phyloP scores from a whole-genome alignment of 2,113 vertebrate genomes.

The Xenopus tropicalis region DNA sequence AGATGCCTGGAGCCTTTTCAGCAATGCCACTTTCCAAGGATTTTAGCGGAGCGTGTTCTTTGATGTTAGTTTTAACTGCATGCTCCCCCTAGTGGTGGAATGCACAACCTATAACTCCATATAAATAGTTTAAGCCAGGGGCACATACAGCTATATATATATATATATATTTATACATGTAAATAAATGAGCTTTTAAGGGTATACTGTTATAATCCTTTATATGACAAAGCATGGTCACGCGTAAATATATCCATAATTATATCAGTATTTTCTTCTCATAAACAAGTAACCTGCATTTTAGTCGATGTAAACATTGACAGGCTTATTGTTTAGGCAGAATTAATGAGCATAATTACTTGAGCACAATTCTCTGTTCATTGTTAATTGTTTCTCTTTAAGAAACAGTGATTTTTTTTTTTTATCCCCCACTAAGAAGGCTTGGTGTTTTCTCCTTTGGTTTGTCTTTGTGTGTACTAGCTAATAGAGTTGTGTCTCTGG shows the following conservation, averaged over 20 bases:
- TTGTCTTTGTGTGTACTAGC: constrained; percentile 58
- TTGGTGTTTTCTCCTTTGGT: constrained; percentile 47
- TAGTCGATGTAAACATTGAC: neutral
- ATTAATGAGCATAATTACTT: neutral
- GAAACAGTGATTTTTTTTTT: neutral
- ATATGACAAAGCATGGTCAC: too few species aligned
- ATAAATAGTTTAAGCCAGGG: too few species aligned
- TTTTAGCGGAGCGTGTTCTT: too few species aligned
- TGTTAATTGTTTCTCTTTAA: constrained; percentile 3
- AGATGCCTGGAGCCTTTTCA: too few species aligned
- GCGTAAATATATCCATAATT: neutral
- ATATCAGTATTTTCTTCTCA: neutral
- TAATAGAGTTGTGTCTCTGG: constrained; percentile 69
- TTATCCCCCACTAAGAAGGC: neutral
- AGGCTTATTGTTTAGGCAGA: neutral
- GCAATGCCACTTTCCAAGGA: too few species aligned
- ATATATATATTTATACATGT: too few species aligned
- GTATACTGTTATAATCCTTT: too few species aligned
- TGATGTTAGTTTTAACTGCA: too few species aligned
- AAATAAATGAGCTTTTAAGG: too few species aligned
- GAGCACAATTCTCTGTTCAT: neutral
- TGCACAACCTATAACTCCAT: too few species aligned
- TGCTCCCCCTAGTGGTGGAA: too few species aligned
- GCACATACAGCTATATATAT: too few species aligned
- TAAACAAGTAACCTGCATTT: neutral